Base-by-base conservation (phyloP, 37 sponge, comb jelly and placozoan genomes). In the Bolinopsis microptera region DNA sequence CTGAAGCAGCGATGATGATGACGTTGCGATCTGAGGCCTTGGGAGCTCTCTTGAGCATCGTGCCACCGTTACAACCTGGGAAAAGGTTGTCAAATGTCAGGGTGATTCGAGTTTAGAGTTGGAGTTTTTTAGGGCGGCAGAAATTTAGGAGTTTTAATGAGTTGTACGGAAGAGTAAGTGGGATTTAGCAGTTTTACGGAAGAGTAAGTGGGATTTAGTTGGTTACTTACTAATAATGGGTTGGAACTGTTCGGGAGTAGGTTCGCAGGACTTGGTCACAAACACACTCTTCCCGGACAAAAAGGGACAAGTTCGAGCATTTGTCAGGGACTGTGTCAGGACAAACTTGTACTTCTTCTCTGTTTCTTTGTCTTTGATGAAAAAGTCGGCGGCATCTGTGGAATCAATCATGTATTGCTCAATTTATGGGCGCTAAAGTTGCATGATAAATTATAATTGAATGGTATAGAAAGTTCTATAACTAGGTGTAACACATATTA, bases 281-380 rank as follows among this genome's bases (percentile, higher is more conserved):
- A 33, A 86, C 61, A 86, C 41, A 40, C 61, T 86, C 90, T 48
- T 39, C 5, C 90, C 90, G 26, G 90, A 41, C n/a, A 86, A 48
- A 30, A 86, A 86, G n/a, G 90, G 90, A 24, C 90, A 22, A 0
- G 3, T 22, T 0, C 36, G 26, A n/a, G 61, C 90, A 3, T n/a
- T 1, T 0, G 32, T 24, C 0, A 86, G 41, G 30, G 90, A 86
- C 30, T 86, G 0, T 25, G 90, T 24, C 90, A 86, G 90, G 27
- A 25, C 3, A 38, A 86, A 86, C 90, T 41, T 39, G 61, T 86
- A 86, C 90, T 86, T 86, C 61, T 30, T 28, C 36, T 86, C 90
- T 0, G 30, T 41, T 25, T 86, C 61, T 30, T 23, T 41, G 61
- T 86, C 90, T 25, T 27, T 39, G n/a, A 86, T 86, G 1, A 48